A percentile compares a stretch with the other conserved stretches of the same genome.
Evolutionary conservation across 2,888 invertebrate genomes (phyloP).

Genomic region (Trichogramma evanescens): DNA sequence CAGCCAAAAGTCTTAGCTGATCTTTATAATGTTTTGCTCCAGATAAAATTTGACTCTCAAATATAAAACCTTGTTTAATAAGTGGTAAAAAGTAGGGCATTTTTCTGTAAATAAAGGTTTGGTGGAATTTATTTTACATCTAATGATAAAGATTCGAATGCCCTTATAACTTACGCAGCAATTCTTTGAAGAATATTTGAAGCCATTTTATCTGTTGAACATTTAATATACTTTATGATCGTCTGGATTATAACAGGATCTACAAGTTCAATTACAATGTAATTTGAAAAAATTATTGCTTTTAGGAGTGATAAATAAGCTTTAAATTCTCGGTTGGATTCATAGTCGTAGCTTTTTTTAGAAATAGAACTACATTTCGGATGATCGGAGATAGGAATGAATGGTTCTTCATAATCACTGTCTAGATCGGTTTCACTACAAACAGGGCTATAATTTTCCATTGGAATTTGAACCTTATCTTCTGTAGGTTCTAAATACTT

Average conservation of each 20-base stretch:
- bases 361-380: slow-evolving; percentile 27
- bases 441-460: slow-evolving; percentile 54
- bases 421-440: slow-evolving; percentile 52
- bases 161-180: slow-evolving; percentile 15
- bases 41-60: slow-evolving; percentile 49
- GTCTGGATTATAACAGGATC: slow-evolving; percentile 37
- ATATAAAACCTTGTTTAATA: slow-evolving; percentile 52
- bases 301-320: slow-evolving; percentile 33
- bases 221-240: slow-evolving; percentile 34
- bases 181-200: slow-evolving; percentile 36
- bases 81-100: slow-evolving; percentile 53
- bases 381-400: slow-evolving; percentile 35
- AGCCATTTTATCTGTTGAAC: slow-evolving; percentile 42
- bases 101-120: slow-evolving; percentile 46
- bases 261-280: slow-evolving; percentile 37
- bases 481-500: slow-evolving; percentile 26
- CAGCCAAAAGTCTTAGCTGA: slow-evolving; percentile 48
- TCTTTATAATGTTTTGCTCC: slow-evolving; percentile 47
- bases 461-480: slow-evolving; percentile 28
- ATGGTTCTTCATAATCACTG: slow-evolving; percentile 29
- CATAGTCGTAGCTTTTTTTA: slow-evolving; percentile 15
- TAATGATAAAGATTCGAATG: background rate
- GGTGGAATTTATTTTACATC: background rate
- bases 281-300: slow-evolving; percentile 31
- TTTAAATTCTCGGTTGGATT: slow-evolving; percentile 25